Evolutionary conservation across 2,113 vertebrate genomes (phyloP).

Genomic region (Campylomormyrus tamandua): DNA sequence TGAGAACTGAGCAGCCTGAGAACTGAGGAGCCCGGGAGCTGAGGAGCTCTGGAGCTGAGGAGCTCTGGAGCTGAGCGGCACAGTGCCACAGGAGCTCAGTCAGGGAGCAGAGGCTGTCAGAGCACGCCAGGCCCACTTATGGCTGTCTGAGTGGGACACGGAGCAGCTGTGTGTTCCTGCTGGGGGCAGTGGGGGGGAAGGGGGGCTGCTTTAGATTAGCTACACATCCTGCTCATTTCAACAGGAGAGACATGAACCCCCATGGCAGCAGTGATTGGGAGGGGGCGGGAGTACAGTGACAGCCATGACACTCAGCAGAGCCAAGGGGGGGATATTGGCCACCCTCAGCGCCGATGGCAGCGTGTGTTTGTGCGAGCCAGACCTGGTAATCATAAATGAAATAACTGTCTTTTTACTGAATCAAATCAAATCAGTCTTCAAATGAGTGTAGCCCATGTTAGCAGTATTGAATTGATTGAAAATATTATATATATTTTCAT

Average conservation of each 20-base stretch:
- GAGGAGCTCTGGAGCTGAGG: neutral
- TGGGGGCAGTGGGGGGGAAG: neutral
- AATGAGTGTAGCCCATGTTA: neutral
- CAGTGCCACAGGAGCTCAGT: conserved; percentile 60
- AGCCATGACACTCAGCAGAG: conserved; percentile 82
- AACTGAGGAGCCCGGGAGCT: conserved; percentile 36
- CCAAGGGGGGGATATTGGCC: conserved; percentile 80
- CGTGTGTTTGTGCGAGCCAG: conserved; percentile 87
- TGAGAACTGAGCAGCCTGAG: conserved; percentile 36
- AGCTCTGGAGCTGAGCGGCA: conserved; percentile 53
- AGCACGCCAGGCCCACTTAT: conserved; percentile 66
- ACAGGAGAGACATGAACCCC: conserved; percentile 53
- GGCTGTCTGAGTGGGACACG: conserved; percentile 53
- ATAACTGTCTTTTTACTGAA: too few relatives aligned
- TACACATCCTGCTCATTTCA: conserved; percentile 56
- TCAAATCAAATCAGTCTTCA: neutral
- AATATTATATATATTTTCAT: too few relatives aligned
- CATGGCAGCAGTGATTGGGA: conserved; percentile 34
- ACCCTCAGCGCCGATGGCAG: conserved; percentile 82
- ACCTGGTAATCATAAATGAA: conserved; percentile 12
- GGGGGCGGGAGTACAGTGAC: conserved; percentile 49
- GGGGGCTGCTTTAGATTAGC: conserved; percentile 53
- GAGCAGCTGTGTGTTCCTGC: conserved; percentile 67
- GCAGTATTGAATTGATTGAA: neutral
- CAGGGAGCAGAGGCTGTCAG: conserved; percentile 71